Percentiles rank a stretch among this genome's conserved stretches.
Evolutionary conservation across 2,797 vertebrate species (phyloP).

Genomic region (Enteromius radiatus): DNA sequence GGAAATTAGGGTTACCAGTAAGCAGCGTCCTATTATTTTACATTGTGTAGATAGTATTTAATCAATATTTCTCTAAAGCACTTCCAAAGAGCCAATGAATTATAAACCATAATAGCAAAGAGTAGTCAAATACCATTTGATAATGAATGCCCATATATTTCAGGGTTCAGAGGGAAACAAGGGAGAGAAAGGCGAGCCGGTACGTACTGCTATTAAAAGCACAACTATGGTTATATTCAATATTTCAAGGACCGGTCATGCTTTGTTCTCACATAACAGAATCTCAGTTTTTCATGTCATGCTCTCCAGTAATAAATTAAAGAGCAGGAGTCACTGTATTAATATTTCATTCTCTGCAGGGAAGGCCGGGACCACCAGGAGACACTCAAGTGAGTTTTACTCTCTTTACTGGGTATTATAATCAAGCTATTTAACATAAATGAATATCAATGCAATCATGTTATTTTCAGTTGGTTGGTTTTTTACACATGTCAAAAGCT

Average conservation of each 20-base stretch:
- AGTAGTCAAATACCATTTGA: background rate
- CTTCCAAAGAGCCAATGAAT: background rate
- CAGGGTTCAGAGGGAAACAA: conserved; percentile 81
- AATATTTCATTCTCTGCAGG: conserved; percentile 72
- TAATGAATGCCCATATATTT: conserved; percentile 46
- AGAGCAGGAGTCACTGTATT: conserved; percentile 60
- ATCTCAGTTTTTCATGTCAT: background rate
- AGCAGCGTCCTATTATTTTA: conserved; percentile 50
- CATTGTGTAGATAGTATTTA: background rate
- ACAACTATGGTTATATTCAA: background rate
- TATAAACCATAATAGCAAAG: background rate
- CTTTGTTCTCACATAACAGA: background rate
- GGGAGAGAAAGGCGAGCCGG: conserved; percentile 82
- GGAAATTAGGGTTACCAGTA: conserved; percentile 70
- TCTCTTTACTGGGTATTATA: background rate
- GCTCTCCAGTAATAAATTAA: conserved; percentile 6
- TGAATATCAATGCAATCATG: conserved; percentile 6
- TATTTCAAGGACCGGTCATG: background rate
- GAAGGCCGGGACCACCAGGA: conserved; percentile 83
- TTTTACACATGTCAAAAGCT: background rate
- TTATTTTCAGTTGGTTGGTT: background rate
- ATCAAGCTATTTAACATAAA: conserved; percentile 23
- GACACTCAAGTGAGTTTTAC: conserved; percentile 73
- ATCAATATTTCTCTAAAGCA: background rate
- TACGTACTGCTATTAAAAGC: conserved; percentile 69